Base-by-base conservation (phyloP, 92 coral and sea anemone genomes). In the Bergia puertoricense region DNA sequence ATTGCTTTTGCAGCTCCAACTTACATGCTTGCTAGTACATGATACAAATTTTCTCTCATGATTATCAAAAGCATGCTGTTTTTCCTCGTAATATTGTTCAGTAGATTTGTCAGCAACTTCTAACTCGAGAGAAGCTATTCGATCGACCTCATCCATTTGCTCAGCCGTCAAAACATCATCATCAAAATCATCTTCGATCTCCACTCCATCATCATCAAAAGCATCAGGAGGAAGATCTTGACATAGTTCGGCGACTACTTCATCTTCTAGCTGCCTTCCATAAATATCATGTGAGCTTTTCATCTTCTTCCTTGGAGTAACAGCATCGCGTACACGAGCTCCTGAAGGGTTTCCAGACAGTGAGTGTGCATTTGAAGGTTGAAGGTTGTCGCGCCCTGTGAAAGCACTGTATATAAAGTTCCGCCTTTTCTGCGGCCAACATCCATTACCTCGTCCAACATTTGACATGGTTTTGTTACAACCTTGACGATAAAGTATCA, bases 81-180 rank as follows among this genome's bases (percentile, higher is more conserved):
- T 48, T 22, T 79, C 67, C 67, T 46, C 14, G 36, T 43, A 23
- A 45, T 5, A 71, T 30, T 75, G 69, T 37, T 48, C 45, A 74
- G 73, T 30, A 38, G 62, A 59, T 42, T 50, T 88, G 9, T 76
- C 51, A 46, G 59, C 85, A 13, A 89, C 50, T 41, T 85, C 85
- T 50, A 82, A 86, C 51, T 93, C 89, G 41, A 84, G 82, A 16
- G 96, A 93, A 22, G 91, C 93, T 0, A 90, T 74, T 13, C 90
- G 90, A 39, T 94, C 97, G 44, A 90, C 92, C 74, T 92, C 91
- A 46, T 93, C 92, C 9, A 95, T 93, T 79, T 93, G 89, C 71
- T 93, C 93, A 20, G 95, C 94, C 46, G 95, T 91, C 91, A 94
- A 89, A 79, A 92, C 81, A 76, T 91, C 94, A n/a, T 90, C 94